These are phyloP conservation scores for Agapornis canus DNA, from an alignment of 2,797 vertebrate species.

Conservation along the genomic window DNA sequence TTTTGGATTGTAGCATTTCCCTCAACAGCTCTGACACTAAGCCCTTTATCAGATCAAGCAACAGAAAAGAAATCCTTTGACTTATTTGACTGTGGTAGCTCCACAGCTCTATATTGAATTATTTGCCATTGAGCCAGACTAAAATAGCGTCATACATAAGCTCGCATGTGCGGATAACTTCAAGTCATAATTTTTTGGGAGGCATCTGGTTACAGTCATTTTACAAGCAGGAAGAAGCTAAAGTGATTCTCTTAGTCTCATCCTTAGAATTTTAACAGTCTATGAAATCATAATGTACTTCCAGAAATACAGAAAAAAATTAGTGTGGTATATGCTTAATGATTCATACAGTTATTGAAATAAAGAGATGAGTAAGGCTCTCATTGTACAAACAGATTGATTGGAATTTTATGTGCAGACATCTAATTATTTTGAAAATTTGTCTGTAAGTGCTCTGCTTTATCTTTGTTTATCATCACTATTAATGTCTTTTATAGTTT, in stretches of 20 bases:
- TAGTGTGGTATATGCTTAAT: background rate
- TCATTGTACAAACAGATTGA: background rate
- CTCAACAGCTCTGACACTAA: background rate
- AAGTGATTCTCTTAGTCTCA: background rate
- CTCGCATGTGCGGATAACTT: background rate
- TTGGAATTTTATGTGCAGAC: background rate
- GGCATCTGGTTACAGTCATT: background rate
- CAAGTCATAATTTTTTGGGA: background rate
- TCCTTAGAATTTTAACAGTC: background rate
- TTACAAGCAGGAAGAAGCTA: background rate
- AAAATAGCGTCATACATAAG: background rate
- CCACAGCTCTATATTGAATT: background rate
- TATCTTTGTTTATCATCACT: background rate
- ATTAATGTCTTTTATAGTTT: background rate
- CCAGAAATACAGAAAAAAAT: background rate
- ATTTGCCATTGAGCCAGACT: background rate
- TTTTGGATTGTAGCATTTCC: background rate
- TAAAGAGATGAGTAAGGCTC: background rate
- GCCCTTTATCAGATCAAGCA: conserved; percentile 9
- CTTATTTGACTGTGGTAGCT: background rate
- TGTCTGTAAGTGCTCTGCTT: background rate
- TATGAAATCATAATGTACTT: background rate
- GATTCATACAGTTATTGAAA: background rate
- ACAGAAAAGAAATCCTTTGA: background rate
- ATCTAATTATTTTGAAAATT: background rate